Evolutionary conservation across 2,113 vertebrate species (phyloP), one percentile per base, ranked within the genome.

Genomic region (Coryphaenoides rupestris): DNA sequence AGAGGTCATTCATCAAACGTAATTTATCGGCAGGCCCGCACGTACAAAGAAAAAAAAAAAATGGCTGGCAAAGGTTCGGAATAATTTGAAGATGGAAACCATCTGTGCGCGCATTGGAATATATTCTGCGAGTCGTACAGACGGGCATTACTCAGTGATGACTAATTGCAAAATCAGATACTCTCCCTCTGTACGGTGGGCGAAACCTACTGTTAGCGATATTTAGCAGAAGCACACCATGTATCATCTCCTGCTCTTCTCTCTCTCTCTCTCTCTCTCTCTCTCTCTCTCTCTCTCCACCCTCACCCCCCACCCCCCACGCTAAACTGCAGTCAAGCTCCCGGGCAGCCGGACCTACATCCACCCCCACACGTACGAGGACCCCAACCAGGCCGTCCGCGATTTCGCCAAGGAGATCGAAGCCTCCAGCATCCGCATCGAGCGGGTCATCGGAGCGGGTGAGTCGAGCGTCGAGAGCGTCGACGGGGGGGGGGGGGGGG

Each of bases 351-450:
- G 87, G 78, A 91, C 87, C 13, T 92, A 92, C 69, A 88, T 92
- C 68, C 90, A 92, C 69, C 91, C 91, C 56, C 91, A 92, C 79
- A 92, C 91, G 49, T 92, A 92, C 12, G 91, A 92, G 71, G 91
- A 92, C 70, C 91, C 91, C 19, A 92, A 91, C 84, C 90, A 92
- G 77, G 91, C 91, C 40, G 80, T 92, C 66, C 83, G 90, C 26
- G 91, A 92, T 75, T 92, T 92, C 58, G 91, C 91, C 73, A 92
- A 92, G 83, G 91, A 92, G 87, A 92, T 92, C 22, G 91, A 92
- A 24, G 91, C 91, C 58, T 90, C 90, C 73, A 89, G 84, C 80
- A 92, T 92, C 63, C 87, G 86, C 47, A 92, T 92, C 63, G 91
- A 92, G 63, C 88, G 91, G 80, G 91, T 92, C 60, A 92, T 92